Base-by-base conservation (phyloP, 35 echinoderm and acorn worm genomes). In the Stichopus chloronotus region DNA sequence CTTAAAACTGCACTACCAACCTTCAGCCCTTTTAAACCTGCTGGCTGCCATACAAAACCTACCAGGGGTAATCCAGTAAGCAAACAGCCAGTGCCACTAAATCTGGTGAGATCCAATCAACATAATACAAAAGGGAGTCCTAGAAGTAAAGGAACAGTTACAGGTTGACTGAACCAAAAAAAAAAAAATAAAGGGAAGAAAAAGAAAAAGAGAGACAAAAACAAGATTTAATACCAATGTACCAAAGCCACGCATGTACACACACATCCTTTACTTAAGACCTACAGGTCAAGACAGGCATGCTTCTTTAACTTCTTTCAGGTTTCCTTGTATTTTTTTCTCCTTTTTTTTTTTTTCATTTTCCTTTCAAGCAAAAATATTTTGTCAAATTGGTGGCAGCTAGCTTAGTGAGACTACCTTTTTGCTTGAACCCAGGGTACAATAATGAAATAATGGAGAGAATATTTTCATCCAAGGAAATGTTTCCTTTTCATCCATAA, bases 401-500 rank as follows among this genome's bases (percentile, higher is more conserved):
- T 43, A 43, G 30, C 30, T 43, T 43, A 43, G 82, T 53, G 57
- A 85, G 82, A 58, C 55, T 11, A 58, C 57, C 58, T 85, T 74
- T n/a, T 19, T 14, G 11, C 69, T 74, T 22, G 16, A 74, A 56
- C 52, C 17, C 16, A 24, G 55, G 52, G 14, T 53, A 85, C 82
- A 85, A 85, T 43, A 85, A n/a, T 58, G 25, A 58, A 85, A 85
- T 85, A 85, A 85, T 85, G 24, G 82, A 30, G 17, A 56, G 12
- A 55, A 85, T 85, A 85, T 85, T 85, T 85, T 85, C 82, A 85
- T 22, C 17, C 54, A 59, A 9, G 58, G 57, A 85, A 85, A 85
- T 85, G 82, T 85, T 85, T 85, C 82, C 82, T 85, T 85, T 85
- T 58, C 56, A 85, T 85, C 58, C 58, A 22, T 85, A 85, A 57